These are phyloP conservation scores for Agapornis roseicollis DNA, from an alignment of 2,113 vertebrate species.

Conservation along the genomic window DNA sequence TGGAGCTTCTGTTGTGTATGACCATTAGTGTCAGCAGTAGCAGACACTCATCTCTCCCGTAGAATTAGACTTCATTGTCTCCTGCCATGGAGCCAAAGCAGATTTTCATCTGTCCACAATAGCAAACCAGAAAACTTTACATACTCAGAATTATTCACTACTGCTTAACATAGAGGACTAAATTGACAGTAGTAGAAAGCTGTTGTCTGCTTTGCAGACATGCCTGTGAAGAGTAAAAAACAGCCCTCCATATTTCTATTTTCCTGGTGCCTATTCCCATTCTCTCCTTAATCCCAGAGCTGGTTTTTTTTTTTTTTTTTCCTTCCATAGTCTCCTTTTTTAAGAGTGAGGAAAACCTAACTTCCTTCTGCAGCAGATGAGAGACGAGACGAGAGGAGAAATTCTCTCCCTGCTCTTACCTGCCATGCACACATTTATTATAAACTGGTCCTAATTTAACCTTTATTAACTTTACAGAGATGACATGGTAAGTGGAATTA, in stretches of 20 bases:
- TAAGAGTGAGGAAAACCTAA: not conserved
- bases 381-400: not conserved
- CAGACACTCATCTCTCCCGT: not conserved
- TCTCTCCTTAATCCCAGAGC: not conserved
- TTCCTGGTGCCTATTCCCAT: not conserved
- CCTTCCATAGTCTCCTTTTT: not conserved
- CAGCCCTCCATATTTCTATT: not conserved
- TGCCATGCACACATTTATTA: not conserved
- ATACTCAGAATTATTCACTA: not conserved
- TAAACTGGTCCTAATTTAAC: not conserved
- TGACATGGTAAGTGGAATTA: not conserved
- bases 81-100: not conserved
- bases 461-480: constrained; percentile 4
- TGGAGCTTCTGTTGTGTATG: not conserved
- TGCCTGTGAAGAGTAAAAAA: not conserved
- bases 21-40: not conserved
- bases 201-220: not conserved
- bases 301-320: not conserved
- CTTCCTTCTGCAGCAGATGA: not conserved
- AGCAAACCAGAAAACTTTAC: not conserved
- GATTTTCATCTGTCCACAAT: not conserved
- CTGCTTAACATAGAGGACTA: not conserved
- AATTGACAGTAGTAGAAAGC: not conserved
- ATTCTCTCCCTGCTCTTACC: not conserved
- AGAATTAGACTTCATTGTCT: not conserved